These are phyloP conservation scores for Mirza zaza DNA, from an alignment of 2,113 vertebrate species.

Conservation along the genomic window DNA sequence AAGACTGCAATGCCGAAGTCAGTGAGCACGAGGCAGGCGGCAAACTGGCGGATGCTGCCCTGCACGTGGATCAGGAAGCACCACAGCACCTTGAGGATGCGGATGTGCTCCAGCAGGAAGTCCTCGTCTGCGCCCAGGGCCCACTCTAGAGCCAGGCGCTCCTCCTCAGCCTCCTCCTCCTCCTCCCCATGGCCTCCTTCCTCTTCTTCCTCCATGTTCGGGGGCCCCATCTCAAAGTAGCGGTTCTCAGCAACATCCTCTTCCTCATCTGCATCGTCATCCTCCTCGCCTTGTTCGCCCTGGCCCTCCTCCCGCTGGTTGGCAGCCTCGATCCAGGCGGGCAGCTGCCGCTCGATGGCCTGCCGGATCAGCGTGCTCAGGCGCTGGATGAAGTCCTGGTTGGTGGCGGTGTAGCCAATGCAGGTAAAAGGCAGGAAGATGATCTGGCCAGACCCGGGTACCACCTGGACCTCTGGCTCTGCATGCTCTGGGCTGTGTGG, in stretches of 20 bases:
- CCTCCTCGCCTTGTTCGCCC: slow-evolving; percentile 78
- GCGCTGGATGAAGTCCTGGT: slow-evolving; percentile 89
- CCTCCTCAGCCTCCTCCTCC: slow-evolving; percentile 68
- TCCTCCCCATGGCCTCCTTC: slow-evolving; percentile 22
- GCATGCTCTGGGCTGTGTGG: slow-evolving; percentile 76
- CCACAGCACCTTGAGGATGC: slow-evolving; percentile 89
- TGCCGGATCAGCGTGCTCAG: slow-evolving; percentile 88
- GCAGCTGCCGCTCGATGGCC: slow-evolving; percentile 77
- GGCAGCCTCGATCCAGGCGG: slow-evolving; percentile 75
- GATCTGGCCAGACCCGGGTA: slow-evolving; percentile 79
- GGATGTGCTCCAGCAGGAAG: slow-evolving; percentile 71
- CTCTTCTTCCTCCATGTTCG: slow-evolving; percentile 75
- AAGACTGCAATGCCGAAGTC: slow-evolving; percentile 87
- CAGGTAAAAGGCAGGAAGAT: slow-evolving; percentile 89
- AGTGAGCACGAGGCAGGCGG: slow-evolving; percentile 91
- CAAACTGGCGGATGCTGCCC: slow-evolving; percentile 86
- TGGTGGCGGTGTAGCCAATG: slow-evolving; percentile 87
- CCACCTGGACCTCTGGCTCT: slow-evolving; percentile 82
- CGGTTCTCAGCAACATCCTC: slow-evolving; percentile 84
- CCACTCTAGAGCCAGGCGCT: slow-evolving; percentile 83
- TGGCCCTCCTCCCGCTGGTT: slow-evolving; percentile 73
- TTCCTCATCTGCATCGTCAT: neutral
- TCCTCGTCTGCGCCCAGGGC: slow-evolving; percentile 59
- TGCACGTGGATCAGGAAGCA: slow-evolving; percentile 90
- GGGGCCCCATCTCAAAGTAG: slow-evolving; percentile 97